These are phyloP conservation scores for Iphiclides podalirius DNA, from an alignment of 2,888 invertebrate genomes.

Conservation along the genomic window DNA sequence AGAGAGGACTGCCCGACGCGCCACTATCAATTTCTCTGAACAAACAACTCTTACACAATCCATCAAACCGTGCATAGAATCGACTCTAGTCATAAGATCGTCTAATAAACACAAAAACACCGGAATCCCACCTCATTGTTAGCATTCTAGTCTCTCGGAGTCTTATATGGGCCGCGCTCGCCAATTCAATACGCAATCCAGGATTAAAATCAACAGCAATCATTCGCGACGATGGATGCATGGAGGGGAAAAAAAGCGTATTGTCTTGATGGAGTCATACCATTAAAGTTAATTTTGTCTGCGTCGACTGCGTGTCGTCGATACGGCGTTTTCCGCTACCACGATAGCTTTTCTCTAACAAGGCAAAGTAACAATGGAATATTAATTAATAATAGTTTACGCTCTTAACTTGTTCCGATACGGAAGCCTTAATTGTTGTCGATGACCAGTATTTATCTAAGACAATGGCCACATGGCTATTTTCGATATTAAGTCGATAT, in stretches of 20 bases:
- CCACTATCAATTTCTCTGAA: neutral
- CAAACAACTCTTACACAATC: neutral
- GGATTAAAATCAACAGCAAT: conserved; percentile 14
- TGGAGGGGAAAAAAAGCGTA: conserved; percentile 7
- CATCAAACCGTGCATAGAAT: neutral
- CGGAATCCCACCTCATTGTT: too few species aligned
- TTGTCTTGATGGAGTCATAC: conserved; percentile 12
- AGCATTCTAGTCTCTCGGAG: too few species aligned
- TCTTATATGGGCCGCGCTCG: neutral
- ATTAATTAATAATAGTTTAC: neutral
- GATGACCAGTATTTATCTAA: too few species aligned
- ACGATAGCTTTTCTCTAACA: neutral
- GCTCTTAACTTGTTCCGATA: too few species aligned
- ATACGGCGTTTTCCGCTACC: neutral
- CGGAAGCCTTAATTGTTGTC: too few species aligned
- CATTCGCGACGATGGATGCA: neutral
- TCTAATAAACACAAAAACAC: neutral
- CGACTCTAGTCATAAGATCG: too few species aligned
- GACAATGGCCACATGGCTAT: too few species aligned
- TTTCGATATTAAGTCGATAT: too few species aligned
- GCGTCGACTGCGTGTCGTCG: neutral
- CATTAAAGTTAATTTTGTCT: conserved; percentile 5
- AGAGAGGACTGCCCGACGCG: neutral
- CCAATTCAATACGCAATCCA: conserved; percentile 3
- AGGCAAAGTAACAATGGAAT: neutral